These are phyloP conservation scores for Conus ventricosus DNA, from an alignment of 1,140 invertebrate genomes.

Conservation along the genomic window DNA sequence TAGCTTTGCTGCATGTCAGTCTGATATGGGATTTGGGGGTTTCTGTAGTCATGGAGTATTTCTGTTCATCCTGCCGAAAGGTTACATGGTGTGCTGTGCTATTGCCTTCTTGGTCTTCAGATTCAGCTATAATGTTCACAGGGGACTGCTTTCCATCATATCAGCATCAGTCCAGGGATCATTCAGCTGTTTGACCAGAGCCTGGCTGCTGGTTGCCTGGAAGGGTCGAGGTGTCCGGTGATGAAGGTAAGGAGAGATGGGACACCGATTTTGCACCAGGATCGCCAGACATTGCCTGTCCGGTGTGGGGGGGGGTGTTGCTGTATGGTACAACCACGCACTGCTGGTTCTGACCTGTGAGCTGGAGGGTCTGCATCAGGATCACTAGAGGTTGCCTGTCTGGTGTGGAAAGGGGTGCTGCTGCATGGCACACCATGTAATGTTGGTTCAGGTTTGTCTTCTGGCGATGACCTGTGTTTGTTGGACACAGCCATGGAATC, in stretches of 20 bases:
- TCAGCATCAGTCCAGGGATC: not conserved
- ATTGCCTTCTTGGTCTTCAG: not conserved
- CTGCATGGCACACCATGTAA: too few species aligned
- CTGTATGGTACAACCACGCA: too few species aligned
- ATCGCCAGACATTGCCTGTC: too few species aligned
- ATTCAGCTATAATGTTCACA: not conserved
- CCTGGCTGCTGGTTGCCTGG: not conserved
- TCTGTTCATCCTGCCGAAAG: not conserved
- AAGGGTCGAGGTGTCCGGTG: not conserved
- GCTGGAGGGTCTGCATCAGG: not conserved
- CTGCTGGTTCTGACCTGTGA: too few species aligned
- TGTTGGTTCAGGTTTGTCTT: too few species aligned
- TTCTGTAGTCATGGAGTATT: not conserved
- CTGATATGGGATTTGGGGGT: not conserved
- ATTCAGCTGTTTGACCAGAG: not conserved
- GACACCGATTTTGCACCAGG: not conserved
- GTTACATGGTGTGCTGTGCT: not conserved
- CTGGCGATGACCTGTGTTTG: too few species aligned
- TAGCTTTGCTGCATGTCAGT: not conserved
- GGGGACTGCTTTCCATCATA: not conserved
- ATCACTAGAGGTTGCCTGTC: too few species aligned
- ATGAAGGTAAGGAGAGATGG: not conserved
- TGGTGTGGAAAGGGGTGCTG: too few species aligned
- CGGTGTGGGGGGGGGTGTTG: not conserved
- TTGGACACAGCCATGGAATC: not conserved